Evolutionary conservation across 2,797 vertebrate genomes (phyloP).

Genomic region (Falco concolor): DNA sequence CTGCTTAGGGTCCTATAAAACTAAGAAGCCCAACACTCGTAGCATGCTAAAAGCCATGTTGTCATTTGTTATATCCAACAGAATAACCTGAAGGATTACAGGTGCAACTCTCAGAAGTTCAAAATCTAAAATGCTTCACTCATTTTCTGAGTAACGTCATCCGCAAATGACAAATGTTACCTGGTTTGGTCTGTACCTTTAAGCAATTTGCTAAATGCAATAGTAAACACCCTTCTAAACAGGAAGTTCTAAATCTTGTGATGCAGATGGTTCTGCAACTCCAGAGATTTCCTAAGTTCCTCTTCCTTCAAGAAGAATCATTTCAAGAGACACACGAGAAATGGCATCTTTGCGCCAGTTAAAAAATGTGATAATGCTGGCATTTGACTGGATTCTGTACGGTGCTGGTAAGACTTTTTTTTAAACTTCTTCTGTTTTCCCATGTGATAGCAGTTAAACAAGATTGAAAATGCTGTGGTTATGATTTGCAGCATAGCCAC

Average conservation of each 20-base stretch:
- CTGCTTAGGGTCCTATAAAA: background rate
- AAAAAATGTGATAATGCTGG: background rate
- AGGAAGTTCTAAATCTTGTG: constrained; percentile 49
- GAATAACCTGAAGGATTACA: background rate
- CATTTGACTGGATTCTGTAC: constrained; percentile 50
- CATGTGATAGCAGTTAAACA: background rate
- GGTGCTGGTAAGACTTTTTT: constrained; percentile 62
- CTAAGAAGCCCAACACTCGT: background rate
- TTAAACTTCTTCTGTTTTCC: background rate
- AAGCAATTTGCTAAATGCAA: background rate
- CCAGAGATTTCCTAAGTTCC: constrained; percentile 64
- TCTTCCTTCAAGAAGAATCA: constrained; percentile 29
- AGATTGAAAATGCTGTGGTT: background rate
- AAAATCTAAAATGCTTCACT: background rate
- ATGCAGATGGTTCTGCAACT: background rate
- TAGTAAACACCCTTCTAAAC: constrained; percentile 7
- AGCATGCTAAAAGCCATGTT: background rate
- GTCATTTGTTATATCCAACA: background rate
- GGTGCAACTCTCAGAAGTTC: background rate
- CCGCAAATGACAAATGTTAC: background rate
- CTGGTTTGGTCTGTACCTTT: background rate
- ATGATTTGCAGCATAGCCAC: background rate
- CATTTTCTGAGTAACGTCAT: background rate
- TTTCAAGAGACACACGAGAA: constrained; percentile 22
- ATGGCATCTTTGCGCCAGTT: constrained; percentile 42